These are phyloP conservation scores for Cryptotis parvus DNA, from an alignment of 2,113 vertebrate genomes.

Conservation along the genomic window DNA sequence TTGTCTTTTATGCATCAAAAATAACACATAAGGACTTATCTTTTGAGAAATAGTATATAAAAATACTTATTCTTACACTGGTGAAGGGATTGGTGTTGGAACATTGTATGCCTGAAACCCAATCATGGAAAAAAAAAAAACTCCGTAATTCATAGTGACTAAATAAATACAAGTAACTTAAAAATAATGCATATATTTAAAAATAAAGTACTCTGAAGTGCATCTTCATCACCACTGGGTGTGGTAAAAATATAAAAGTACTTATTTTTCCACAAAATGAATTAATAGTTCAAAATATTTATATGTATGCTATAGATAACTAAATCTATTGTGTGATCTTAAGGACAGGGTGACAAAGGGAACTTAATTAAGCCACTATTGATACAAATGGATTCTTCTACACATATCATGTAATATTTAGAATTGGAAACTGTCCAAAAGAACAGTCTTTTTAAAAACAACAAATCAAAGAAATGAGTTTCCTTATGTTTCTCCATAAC, in stretches of 20 bases:
- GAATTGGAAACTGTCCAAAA: conserved; percentile 47
- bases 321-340: neutral
- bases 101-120: too few species aligned
- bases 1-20: conserved; percentile 13
- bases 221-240: too few species aligned
- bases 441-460: conserved; percentile 55
- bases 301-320: neutral
- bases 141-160: too few species aligned
- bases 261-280: conserved; percentile 54
- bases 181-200: too few species aligned
- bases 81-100: too few species aligned
- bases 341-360: neutral
- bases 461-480: conserved; percentile 30
- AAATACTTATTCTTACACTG: conserved; percentile 43
- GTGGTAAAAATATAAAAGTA: neutral
- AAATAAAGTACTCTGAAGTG: too few species aligned
- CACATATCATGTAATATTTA: conserved; percentile 48
- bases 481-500: conserved; percentile 40
- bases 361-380: conserved; percentile 28
- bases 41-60: neutral
- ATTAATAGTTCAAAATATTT: conserved; percentile 33
- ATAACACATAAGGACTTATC: conserved; percentile 10
- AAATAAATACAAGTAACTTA: too few species aligned
- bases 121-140: too few species aligned
- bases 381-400: conserved; percentile 4